phyloP scores from a whole-genome alignment of 1,140 invertebrate species.

The Helicoverpa zea region DNA sequence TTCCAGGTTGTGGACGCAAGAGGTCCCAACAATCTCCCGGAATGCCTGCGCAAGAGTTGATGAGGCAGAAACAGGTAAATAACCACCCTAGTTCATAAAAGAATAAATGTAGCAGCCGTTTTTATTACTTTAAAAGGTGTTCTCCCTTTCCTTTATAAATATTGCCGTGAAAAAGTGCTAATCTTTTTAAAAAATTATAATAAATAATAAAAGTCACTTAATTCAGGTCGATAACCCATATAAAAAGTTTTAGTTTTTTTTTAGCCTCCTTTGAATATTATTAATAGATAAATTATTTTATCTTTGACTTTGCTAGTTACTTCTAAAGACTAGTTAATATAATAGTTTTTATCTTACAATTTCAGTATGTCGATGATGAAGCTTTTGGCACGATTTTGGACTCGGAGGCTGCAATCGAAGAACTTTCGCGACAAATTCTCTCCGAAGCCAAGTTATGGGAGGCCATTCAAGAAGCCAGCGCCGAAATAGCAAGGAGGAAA shows the following conservation, averaged over 20 bases:
- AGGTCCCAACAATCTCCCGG: slow-evolving; percentile 84
- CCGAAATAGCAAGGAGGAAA: slow-evolving; percentile 88
- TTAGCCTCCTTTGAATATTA: too few relatives aligned
- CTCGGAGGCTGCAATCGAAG: slow-evolving; percentile 90
- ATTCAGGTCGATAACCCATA: too few relatives aligned
- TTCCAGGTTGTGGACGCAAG: slow-evolving; percentile 90
- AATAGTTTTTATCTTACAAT: slow-evolving; percentile 41
- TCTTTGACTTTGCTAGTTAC: too few relatives aligned
- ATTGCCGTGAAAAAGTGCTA: too few relatives aligned
- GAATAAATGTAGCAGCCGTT: too few relatives aligned
- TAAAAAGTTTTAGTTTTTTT: too few relatives aligned
- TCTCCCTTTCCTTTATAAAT: too few relatives aligned
- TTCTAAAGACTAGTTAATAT: too few relatives aligned
- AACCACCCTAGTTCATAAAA: neutral
- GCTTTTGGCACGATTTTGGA: slow-evolving; percentile 89
- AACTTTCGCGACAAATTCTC: slow-evolving; percentile 91
- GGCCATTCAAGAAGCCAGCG: slow-evolving; percentile 91
- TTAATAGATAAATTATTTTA: too few relatives aligned
- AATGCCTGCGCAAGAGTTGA: slow-evolving; percentile 78
- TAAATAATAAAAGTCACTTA: too few relatives aligned
- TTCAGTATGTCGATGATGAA: slow-evolving; percentile 86
- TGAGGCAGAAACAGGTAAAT: slow-evolving; percentile 72
- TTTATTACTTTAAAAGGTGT: too few relatives aligned
- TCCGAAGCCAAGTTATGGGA: slow-evolving; percentile 93
- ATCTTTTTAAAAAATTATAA: too few relatives aligned